phyloP scores from a whole-genome alignment of 2,113 vertebrate genomes.

The Bettongia penicillata region DNA sequence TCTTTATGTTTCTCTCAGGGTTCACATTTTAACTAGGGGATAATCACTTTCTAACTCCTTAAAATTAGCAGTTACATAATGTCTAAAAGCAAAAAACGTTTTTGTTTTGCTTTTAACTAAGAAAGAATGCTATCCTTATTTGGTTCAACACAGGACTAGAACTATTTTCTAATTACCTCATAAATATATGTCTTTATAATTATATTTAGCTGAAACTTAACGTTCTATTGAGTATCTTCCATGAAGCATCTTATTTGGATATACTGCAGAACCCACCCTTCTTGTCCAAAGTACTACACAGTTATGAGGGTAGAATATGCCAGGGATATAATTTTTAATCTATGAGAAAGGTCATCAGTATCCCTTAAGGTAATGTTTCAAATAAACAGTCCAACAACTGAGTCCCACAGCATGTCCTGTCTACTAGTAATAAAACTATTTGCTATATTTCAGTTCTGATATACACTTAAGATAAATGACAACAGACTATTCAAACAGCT shows the following conservation, averaged over 20 bases:
- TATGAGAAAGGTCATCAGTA: constrained; percentile 11
- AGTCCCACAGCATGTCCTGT: constrained; percentile 12
- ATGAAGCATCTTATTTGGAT: background rate
- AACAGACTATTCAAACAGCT: background rate
- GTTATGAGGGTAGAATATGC: background rate
- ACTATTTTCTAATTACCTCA: constrained; percentile 8
- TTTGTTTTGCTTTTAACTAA: background rate
- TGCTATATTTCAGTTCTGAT: background rate
- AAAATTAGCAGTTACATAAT: no score
- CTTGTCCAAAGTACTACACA: background rate
- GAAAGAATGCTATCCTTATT: background rate
- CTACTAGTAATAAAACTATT: constrained; percentile 1
- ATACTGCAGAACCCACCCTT: background rate
- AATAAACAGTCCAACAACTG: constrained; percentile 25
- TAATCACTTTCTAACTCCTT: no score
- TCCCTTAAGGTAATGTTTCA: constrained; percentile 21
- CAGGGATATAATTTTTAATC: background rate
- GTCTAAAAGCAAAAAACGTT: background rate
- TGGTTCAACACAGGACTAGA: background rate
- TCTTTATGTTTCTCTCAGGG: no score
- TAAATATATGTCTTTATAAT: constrained; percentile 10
- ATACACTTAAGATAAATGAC: constrained; percentile 19
- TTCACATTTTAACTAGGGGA: no score
- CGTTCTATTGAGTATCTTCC: background rate
- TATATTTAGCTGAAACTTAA: background rate